phyloP scores from a whole-genome alignment of 2,113 vertebrate species.

The Percopsis transmontana region DNA sequence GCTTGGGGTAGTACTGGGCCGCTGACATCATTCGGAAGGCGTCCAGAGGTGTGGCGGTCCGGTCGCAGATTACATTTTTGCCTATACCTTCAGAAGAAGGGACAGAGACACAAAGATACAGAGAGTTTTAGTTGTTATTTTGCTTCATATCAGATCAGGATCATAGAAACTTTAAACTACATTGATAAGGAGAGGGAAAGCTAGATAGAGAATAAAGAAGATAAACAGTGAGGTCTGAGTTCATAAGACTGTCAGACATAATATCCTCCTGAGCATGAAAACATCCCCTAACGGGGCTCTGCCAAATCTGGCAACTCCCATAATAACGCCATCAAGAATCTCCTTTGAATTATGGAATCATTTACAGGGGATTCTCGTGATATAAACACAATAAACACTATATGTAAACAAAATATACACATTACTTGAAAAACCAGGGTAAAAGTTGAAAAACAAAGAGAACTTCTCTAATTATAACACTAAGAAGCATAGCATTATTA shows the following conservation, averaged over 20 bases:
- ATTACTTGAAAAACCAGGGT: not conserved
- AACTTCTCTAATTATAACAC: too few species aligned
- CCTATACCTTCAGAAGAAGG: slow-evolving; percentile 85
- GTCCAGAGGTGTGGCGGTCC: slow-evolving; percentile 93
- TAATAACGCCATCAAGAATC: slow-evolving; percentile 14
- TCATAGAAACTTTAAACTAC: too few species aligned
- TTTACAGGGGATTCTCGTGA: not conserved
- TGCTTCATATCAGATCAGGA: not conserved
- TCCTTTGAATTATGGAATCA: not conserved
- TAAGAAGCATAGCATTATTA: not conserved
- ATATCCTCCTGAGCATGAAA: slow-evolving; percentile 45
- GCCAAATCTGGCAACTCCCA: slow-evolving; percentile 35
- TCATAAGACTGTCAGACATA: slow-evolving; percentile 25
- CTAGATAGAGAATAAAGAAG: not conserved
- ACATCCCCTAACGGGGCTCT: slow-evolving; percentile 38
- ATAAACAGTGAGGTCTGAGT: not conserved
- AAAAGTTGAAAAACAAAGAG: too few species aligned
- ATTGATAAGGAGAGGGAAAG: too few species aligned
- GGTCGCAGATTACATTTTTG: slow-evolving; percentile 97
- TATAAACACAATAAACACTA: not conserved
- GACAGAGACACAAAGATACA: slow-evolving; percentile 3
- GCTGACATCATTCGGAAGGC: slow-evolving; percentile 98
- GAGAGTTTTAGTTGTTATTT: not conserved
- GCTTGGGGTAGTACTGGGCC: slow-evolving; percentile 97
- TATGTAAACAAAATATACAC: not conserved